Conservation (phyloP, 2,888 invertebrate genomes). For the Pristionchus maxplancki region DNA sequence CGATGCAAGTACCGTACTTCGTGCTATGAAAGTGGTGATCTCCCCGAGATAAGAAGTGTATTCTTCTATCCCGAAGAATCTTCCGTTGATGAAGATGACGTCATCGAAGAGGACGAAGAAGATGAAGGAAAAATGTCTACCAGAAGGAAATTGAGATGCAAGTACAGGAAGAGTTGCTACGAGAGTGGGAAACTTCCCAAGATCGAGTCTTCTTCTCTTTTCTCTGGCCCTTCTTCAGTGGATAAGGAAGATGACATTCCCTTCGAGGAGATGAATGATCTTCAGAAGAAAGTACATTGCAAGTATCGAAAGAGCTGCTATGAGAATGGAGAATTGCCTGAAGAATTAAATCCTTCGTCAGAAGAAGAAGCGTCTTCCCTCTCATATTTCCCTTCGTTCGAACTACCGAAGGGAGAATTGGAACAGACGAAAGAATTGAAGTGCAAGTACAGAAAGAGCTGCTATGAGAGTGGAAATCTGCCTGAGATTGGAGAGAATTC, state of each 20-base stretch:
- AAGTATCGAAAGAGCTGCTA: conserved; percentile 70
- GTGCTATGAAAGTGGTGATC: conserved; percentile 73
- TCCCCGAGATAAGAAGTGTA: conserved; percentile 57
- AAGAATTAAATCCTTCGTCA: conserved; percentile 57
- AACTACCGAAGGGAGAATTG: conserved; percentile 10
- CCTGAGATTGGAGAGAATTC: conserved; percentile 57
- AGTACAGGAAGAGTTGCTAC: conserved; percentile 70
- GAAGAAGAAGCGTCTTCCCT: conserved; percentile 5
- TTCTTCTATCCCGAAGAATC: not conserved
- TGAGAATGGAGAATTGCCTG: conserved; percentile 61
- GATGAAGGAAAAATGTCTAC: not conserved
- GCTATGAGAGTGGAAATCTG: conserved; percentile 72
- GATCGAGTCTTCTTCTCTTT: conserved; percentile 10
- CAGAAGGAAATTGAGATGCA: conserved; percentile 31
- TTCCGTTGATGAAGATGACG: conserved; percentile 31
- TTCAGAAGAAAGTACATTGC: conserved; percentile 62
- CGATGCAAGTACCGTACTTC: conserved; percentile 70
- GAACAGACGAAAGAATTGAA: conserved; percentile 61
- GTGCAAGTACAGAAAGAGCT: conserved; percentile 73
- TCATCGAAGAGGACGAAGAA: conserved; percentile 54
- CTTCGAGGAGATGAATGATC: conserved; percentile 62
- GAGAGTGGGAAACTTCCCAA: conserved; percentile 70
- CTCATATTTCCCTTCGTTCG: conserved; percentile 48
- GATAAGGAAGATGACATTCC: not conserved
- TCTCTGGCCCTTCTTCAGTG: not conserved